Evolutionary conservation across 2,113 vertebrate genomes (phyloP), one percentile per base, ranked within the genome.

Genomic region (Carassius gibelio): DNA sequence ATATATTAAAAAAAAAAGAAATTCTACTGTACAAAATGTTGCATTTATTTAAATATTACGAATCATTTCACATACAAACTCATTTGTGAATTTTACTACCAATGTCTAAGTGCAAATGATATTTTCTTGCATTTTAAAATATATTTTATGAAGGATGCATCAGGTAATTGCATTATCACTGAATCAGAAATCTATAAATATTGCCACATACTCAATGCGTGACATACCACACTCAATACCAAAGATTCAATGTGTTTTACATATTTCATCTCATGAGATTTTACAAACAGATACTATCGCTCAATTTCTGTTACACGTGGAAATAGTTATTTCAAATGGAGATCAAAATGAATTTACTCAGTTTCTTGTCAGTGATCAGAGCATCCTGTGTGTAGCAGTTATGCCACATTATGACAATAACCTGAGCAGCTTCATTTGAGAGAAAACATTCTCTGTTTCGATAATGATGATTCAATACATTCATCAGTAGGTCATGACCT

Each of bases 381-480:
- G 26, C 75, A 10, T 64, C 77, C 71, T 17, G 52, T 77, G 52
- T 13, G 30, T 19, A 23, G 15, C 52, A 57, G 75, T 71, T 36
- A 17, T 77, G 36, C 45, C 76, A 79, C 57, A 59, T 30, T 79
- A 23, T 23, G 59, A 38, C 10, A 42, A 5, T 71, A 7, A 48
- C 55, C 59, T 75, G 19, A 64, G 23, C 38, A n/a, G 57, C 13
- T 62, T 75, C 14, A 34, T 9, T 62, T 45, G n/a, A 45, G 52
- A 74, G 21, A 23, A 45, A 83, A 45, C 8, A 79, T 23, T 61
- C 34, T 21, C 72, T 75, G 72, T 75, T 84, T 48, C 8, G 10
- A 84, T 66, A 45, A 42, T 76, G 82, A 76, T 84, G 45, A 83
- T 71, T 55, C 81, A 83, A n/a, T 71, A 59, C 26, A 71, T n/a